Percentiles rank a stretch among this genome's conserved stretches.
Conservation (phyloP, 2,888 invertebrate genomes). For the Leptarthrus brevirostris region DNA sequence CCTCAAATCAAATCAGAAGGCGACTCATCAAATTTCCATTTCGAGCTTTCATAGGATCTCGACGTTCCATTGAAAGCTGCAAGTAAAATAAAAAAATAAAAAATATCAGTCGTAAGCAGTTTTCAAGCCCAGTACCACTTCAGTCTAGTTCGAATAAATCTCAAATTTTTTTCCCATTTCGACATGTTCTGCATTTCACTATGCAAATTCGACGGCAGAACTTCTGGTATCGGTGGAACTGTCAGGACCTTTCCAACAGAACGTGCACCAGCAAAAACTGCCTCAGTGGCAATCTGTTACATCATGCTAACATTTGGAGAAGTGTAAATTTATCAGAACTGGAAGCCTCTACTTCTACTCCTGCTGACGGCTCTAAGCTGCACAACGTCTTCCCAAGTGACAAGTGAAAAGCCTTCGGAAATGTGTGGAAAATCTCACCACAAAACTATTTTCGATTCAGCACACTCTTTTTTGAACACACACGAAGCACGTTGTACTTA, state of each 20-base stretch:
- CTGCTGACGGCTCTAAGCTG: no score
- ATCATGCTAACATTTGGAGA: background rate
- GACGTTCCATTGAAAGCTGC: background rate
- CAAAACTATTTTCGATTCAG: no score
- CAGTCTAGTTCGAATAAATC: background rate
- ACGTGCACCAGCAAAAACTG: background rate
- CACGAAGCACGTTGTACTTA: no score
- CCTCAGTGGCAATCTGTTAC: background rate
- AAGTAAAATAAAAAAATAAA: background rate
- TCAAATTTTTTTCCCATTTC: background rate
- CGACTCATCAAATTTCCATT: constrained; percentile 20
- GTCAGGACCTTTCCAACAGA: constrained; percentile 8
- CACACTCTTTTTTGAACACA: no score
- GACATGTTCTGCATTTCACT: constrained; percentile 10
- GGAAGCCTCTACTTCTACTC: background rate
- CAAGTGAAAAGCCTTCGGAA: no score
- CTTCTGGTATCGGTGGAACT: background rate
- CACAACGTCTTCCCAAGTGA: no score
- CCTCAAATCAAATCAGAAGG: background rate
- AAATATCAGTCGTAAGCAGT: constrained; percentile 4
- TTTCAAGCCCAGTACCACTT: background rate
- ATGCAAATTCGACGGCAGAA: background rate
- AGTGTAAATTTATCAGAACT: constrained; percentile 1
- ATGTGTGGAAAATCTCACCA: no score
- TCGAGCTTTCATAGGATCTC: background rate